Evolutionary conservation across 2,797 vertebrate genomes (phyloP).

Genomic region (Cephalopachus bancanus): DNA sequence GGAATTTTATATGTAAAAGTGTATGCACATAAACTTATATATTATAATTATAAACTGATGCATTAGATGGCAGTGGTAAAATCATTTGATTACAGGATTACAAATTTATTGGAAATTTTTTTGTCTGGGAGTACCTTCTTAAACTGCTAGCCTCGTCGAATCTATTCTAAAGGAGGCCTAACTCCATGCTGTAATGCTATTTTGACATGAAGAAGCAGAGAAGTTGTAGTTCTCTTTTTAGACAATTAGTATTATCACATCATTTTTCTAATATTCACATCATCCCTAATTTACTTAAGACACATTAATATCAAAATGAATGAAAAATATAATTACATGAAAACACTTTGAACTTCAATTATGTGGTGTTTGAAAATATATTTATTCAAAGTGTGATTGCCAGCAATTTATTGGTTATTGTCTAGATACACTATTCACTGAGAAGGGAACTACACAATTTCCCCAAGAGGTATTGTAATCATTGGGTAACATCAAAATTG

Average conservation of each 20-base stretch:
- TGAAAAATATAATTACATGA: background rate
- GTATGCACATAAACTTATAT: background rate
- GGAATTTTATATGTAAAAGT: background rate
- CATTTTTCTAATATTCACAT: constrained; percentile 27
- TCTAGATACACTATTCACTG: background rate
- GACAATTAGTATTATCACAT: background rate
- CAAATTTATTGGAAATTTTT: background rate
- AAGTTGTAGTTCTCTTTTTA: background rate
- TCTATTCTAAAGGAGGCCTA: background rate
- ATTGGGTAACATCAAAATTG: background rate
- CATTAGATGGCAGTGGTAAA: background rate
- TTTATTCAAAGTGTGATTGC: constrained; percentile 39
- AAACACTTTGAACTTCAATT: constrained; percentile 23
- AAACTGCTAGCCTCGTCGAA: background rate
- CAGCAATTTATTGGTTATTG: constrained; percentile 43
- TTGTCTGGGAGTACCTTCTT: background rate
- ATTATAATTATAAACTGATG: background rate
- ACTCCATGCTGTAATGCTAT: background rate
- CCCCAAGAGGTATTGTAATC: background rate
- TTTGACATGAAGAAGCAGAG: background rate
- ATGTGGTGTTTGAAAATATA: constrained; percentile 44
- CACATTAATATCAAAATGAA: background rate
- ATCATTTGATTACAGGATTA: background rate
- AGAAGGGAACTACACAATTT: background rate
- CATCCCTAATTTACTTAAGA: background rate